Percentiles rank a stretch among this genome's conserved stretches.
Evolutionary conservation across 2,888 invertebrate genomes (phyloP).

Genomic region (Cataglyphis cursor): DNA sequence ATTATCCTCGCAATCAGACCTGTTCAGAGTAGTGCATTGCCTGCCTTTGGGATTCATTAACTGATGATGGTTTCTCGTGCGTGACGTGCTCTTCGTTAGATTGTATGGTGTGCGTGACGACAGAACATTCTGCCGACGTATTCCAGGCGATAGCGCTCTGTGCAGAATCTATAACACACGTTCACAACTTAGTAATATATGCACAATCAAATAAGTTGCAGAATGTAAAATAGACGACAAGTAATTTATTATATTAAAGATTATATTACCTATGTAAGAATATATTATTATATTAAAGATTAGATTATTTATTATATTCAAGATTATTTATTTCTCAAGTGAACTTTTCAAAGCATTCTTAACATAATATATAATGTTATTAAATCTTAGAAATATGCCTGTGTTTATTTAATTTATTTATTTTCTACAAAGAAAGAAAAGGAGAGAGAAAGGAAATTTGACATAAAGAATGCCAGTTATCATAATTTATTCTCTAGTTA

Average conservation of each 20-base stretch:
- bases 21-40: slow-evolving; percentile 80
- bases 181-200: neutral
- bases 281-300: too few relatives aligned
- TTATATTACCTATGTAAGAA: too few relatives aligned
- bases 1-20: slow-evolving; percentile 86
- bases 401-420: slow-evolving; percentile 4
- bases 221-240: neutral
- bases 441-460: neutral
- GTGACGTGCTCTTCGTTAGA: slow-evolving; percentile 79
- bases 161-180: slow-evolving; percentile 80
- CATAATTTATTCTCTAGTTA: neutral
- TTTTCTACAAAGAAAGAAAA: neutral
- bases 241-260: neutral
- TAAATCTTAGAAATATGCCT: neutral
- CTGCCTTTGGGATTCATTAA: slow-evolving; percentile 81
- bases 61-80: slow-evolving; percentile 82
- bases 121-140: slow-evolving; percentile 79
- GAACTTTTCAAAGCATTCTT: neutral
- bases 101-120: slow-evolving; percentile 83
- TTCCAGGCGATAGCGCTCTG: slow-evolving; percentile 80
- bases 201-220: slow-evolving; percentile 1
- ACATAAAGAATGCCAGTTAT: neutral
- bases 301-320: too few relatives aligned
- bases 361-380: neutral
- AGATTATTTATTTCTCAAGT: neutral